Conservation (phyloP, 2,888 invertebrate species). For the Trachelus troglodyta region DNA sequence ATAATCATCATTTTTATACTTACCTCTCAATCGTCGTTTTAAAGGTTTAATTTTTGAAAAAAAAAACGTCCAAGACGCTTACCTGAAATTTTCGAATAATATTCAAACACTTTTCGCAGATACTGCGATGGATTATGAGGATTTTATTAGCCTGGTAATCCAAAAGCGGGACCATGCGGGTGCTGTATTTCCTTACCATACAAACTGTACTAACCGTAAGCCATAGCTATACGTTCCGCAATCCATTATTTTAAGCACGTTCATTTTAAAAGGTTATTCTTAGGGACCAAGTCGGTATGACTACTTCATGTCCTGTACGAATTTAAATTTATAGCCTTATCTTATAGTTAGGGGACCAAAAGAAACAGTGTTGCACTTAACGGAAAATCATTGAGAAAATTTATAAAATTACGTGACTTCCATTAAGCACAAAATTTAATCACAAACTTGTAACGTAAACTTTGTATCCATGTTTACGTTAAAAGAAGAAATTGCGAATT, state of each 20-base stretch:
- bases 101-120: background rate
- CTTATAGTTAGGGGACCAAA: background rate
- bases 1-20: background rate
- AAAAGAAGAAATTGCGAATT: background rate
- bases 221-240: conserved; percentile 8
- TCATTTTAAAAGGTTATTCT: conserved; percentile 4
- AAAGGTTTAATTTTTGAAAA: background rate
- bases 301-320: background rate
- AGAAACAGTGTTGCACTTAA: background rate
- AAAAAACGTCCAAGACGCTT: background rate
- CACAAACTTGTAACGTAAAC: background rate
- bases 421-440: background rate
- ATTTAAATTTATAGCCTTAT: background rate
- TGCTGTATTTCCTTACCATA: conserved; percentile 33
- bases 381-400: background rate
- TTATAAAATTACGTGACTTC: background rate
- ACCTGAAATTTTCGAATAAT: background rate
- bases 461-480: background rate
- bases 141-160: conserved; percentile 47
- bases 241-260: conserved; percentile 31
- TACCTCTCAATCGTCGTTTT: background rate
- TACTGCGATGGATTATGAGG: conserved; percentile 30
- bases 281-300: background rate
- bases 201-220: background rate
- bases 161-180: conserved; percentile 30